Percentiles rank a stretch among this genome's conserved stretches.
Evolutionary conservation across 30 jellyfish, hydroid and myxozoan species (phyloP).

Genomic region (Chironex yamaguchii): DNA sequence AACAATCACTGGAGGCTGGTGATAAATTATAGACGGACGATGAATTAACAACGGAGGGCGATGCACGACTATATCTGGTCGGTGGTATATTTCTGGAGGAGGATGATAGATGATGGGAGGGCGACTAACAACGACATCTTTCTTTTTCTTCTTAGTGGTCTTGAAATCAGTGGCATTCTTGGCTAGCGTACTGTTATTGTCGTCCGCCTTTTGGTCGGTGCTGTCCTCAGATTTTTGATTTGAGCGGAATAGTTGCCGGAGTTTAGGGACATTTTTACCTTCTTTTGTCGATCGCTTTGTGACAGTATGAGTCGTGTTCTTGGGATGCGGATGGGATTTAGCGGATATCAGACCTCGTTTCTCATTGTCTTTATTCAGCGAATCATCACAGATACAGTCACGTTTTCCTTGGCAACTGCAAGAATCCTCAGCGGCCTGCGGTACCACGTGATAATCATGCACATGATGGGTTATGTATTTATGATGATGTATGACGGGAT

Average conservation of each 20-base stretch:
- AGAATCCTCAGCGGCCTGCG: slow-evolving; percentile 58
- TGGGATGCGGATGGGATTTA: neutral
- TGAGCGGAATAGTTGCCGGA: neutral
- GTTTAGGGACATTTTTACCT: neutral
- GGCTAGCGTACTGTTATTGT: slow-evolving; percentile 14
- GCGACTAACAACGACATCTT: slow-evolving; percentile 94
- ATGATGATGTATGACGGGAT: slow-evolving; percentile 86
- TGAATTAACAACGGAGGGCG: slow-evolving; percentile 92
- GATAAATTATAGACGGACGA: slow-evolving; percentile 92
- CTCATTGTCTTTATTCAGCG: neutral
- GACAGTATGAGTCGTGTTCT: neutral
- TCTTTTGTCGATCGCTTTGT: neutral
- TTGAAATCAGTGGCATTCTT: slow-evolving; percentile 70
- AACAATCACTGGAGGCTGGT: slow-evolving; percentile 95
- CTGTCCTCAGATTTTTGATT: neutral
- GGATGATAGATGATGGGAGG: slow-evolving; percentile 98
- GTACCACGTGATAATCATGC: slow-evolving; percentile 83
- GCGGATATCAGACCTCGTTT: neutral
- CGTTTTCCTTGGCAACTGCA: slow-evolving; percentile 86
- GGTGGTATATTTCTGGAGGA: slow-evolving; percentile 94
- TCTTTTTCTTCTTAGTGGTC: slow-evolving; percentile 89
- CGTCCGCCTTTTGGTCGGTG: neutral
- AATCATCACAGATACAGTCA: slow-evolving; percentile 84
- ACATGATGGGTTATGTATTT: slow-evolving; percentile 82
- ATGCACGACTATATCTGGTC: slow-evolving; percentile 96